These are phyloP conservation scores for Grammomys surdaster DNA, from an alignment of 2,113 vertebrate species.

Conservation along the genomic window DNA sequence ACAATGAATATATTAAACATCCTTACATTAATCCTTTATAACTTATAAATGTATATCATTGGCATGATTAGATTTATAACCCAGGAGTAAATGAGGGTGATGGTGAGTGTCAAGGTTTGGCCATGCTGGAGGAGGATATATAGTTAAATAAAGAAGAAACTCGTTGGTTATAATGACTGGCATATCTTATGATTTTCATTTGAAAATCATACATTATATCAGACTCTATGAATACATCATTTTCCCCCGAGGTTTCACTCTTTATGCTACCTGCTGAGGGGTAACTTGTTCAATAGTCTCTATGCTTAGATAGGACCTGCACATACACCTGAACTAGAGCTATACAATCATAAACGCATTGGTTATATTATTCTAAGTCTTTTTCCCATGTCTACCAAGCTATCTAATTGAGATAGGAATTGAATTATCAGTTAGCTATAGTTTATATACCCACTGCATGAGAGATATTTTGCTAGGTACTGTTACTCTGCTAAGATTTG, in stretches of 20 bases:
- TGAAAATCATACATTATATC: slow-evolving; percentile 16
- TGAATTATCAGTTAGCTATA: slow-evolving; percentile 14
- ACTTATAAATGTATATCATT: neutral
- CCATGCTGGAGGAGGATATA: neutral
- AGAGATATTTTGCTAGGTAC: neutral
- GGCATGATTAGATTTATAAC: neutral
- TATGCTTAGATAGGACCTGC: neutral
- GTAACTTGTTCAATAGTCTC: neutral
- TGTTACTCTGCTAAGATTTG: neutral
- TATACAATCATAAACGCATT: neutral
- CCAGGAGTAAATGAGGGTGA: neutral
- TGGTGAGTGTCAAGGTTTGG: neutral
- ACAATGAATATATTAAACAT: neutral
- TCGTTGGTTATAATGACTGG: neutral
- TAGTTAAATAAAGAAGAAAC: neutral
- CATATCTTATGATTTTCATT: neutral
- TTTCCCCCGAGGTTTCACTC: neutral
- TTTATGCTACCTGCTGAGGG: neutral
- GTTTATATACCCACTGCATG: neutral
- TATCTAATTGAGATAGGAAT: neutral
- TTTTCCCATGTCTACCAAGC: neutral
- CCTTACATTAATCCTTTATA: neutral
- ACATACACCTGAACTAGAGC: neutral
- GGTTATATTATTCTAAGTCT: neutral
- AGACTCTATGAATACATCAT: neutral